A percentile compares a stretch with the other conserved stretches of the same genome.
Evolutionary conservation across 2,113 vertebrate genomes (phyloP).

Genomic region (Leuciscus idus): DNA sequence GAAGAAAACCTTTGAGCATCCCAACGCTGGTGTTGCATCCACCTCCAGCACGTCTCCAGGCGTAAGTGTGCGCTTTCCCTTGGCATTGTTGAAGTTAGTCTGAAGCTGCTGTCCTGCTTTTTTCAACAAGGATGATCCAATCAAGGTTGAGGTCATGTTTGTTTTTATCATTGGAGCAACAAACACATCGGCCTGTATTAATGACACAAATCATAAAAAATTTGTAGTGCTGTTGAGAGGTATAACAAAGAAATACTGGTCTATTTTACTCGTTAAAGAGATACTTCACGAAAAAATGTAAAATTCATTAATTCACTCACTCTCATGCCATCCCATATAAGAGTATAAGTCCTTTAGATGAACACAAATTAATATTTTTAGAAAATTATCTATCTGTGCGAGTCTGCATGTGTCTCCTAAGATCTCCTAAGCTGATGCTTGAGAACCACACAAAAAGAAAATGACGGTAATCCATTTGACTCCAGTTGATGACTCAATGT

Average conservation of each 20-base stretch:
- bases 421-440: too few relatives aligned
- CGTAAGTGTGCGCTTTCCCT: not conserved
- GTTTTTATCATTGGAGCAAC: conserved; percentile 65
- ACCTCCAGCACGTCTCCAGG: conserved; percentile 68
- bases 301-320: too few relatives aligned
- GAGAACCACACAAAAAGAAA: too few relatives aligned
- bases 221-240: not conserved
- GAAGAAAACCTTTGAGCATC: conserved; percentile 67
- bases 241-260: not conserved
- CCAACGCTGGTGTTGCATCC: conserved; percentile 44
- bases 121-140: conserved; percentile 55
- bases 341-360: too few relatives aligned
- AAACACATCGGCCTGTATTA: conserved; percentile 66
- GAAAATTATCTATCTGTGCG: too few relatives aligned
- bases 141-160: conserved; percentile 55
- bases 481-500: too few relatives aligned
- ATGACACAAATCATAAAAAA: not conserved
- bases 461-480: too few relatives aligned
- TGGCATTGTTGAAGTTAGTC: conserved; percentile 44
- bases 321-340: too few relatives aligned
- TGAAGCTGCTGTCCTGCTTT: conserved; percentile 61
- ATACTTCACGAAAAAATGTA: not conserved
- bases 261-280: not conserved
- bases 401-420: too few relatives aligned
- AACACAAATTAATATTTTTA: too few relatives aligned